Conservation (phyloP, 2,797 vertebrate species). For the Gila robusta region DNA sequence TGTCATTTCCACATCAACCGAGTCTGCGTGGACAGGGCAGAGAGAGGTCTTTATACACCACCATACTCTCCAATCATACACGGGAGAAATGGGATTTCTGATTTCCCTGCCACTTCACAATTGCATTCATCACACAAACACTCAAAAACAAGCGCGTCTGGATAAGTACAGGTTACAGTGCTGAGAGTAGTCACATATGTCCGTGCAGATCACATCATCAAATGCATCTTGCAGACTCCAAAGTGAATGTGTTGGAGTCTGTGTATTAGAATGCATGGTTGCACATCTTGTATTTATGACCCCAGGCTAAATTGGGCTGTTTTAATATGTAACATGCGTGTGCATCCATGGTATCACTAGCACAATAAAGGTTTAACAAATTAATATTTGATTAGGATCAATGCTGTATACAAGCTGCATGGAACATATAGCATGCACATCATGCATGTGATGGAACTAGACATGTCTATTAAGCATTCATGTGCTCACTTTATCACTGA, state of each 20-base stretch:
- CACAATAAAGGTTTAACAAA: background rate
- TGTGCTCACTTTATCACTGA: background rate
- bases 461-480: background rate
- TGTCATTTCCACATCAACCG: conserved; percentile 45
- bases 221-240: background rate
- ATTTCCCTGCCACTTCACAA: conserved; percentile 28
- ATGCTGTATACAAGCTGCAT: background rate
- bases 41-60: conserved; percentile 13
- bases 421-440: background rate
- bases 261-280: background rate
- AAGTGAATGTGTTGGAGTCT: background rate
- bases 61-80: conserved; percentile 35
- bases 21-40: conserved; percentile 13
- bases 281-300: background rate
- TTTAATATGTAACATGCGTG: background rate
- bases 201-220: background rate
- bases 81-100: background rate
- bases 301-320: background rate
- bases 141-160: background rate
- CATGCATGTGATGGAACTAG: background rate
- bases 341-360: background rate
- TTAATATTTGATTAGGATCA: background rate
- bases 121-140: conserved; percentile 1
- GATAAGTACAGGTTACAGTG: background rate
- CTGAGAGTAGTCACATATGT: background rate